These are phyloP conservation scores for Leptinotarsa undecemlineata DNA, from an alignment of 1,140 invertebrate species.

Conservation along the genomic window DNA sequence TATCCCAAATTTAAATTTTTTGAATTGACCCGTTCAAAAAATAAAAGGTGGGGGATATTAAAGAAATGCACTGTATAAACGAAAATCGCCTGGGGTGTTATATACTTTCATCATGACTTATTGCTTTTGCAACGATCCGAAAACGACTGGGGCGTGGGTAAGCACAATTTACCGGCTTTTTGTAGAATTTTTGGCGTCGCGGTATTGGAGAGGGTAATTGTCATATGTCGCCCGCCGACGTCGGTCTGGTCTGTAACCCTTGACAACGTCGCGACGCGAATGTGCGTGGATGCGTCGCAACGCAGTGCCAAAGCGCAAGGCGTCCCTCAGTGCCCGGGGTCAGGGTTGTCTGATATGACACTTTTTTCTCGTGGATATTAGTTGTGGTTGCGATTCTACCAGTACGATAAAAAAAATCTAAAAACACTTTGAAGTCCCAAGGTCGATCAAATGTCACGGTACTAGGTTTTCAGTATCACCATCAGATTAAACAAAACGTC, in stretches of 20 bases:
- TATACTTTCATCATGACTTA: neutral
- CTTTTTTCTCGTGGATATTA: too few relatives aligned
- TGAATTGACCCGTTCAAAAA: too few relatives aligned
- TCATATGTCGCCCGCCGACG: too few relatives aligned
- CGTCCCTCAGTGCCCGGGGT: conserved; percentile 15
- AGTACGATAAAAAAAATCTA: too few relatives aligned
- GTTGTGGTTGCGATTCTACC: too few relatives aligned
- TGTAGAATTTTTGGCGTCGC: neutral
- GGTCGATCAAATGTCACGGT: too few relatives aligned
- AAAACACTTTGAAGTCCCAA: too few relatives aligned
- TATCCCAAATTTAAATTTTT: too few relatives aligned
- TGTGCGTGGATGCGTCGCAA: conserved; percentile 15
- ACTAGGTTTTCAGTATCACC: too few relatives aligned
- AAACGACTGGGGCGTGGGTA: conserved; percentile 10
- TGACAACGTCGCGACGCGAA: conserved; percentile 14
- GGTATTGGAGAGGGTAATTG: neutral
- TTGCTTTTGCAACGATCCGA: neutral
- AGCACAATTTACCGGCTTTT: neutral
- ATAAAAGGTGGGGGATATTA: too few relatives aligned
- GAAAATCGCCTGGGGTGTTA: neutral
- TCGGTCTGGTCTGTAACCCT: conserved; percentile 14
- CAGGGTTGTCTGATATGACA: conserved; percentile 11
- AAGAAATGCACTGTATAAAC: too few relatives aligned
- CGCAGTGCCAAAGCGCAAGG: conserved; percentile 2
- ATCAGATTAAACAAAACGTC: too few relatives aligned